Conservation (phyloP, 2,797 vertebrate genomes). For the Pangasius macronema region DNA sequence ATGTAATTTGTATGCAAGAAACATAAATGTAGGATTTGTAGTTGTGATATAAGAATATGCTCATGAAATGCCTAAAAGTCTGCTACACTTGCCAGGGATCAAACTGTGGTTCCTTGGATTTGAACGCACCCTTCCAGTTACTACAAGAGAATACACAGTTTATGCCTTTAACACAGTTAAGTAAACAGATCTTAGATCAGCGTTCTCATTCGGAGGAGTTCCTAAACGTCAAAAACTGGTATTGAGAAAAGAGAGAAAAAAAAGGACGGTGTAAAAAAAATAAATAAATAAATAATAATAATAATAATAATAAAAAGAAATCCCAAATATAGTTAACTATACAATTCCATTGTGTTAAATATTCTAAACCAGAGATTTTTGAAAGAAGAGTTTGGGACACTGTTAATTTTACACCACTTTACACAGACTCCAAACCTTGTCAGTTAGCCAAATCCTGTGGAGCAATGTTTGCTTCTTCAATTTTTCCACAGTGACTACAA, state of each 20-base stretch:
- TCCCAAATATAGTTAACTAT: not conserved
- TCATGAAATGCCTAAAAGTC: not conserved
- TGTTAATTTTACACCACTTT: not conserved
- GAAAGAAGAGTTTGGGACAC: not conserved
- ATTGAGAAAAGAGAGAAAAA: no score
- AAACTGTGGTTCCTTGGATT: not conserved
- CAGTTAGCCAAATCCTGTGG: not conserved
- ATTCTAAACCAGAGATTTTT: no score
- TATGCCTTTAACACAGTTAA: not conserved
- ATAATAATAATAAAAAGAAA: no score
- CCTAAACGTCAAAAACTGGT: not conserved
- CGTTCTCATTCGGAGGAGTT: not conserved
- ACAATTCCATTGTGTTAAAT: not conserved
- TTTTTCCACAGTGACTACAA: not conserved
- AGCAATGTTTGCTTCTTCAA: not conserved
- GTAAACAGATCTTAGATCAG: not conserved
- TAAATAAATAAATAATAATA: no score
- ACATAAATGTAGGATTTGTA: not conserved
- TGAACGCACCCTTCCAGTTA: not conserved
- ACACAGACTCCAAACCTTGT: not conserved
- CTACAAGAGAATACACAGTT: not conserved
- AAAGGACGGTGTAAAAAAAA: no score
- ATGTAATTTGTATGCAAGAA: not conserved
- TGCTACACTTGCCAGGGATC: not conserved
- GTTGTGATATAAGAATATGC: not conserved